Evolutionary conservation across 92 coral and sea anemone species (phyloP).

Genomic region (Phenganax stokvisi): DNA sequence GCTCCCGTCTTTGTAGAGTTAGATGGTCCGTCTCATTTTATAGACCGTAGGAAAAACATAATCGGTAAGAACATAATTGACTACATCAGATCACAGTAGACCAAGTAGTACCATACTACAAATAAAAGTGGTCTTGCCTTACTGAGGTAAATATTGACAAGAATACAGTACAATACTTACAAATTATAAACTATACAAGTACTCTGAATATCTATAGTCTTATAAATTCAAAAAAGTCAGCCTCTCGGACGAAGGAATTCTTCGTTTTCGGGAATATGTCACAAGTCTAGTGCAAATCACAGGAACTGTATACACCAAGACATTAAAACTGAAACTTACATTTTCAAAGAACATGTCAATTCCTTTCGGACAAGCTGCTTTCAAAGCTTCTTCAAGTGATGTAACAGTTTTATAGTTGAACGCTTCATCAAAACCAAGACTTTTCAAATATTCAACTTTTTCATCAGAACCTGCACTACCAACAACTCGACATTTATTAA

Average conservation of each 20-base stretch:
- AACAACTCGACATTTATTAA: constrained; percentile 53
- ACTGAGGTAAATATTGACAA: no score
- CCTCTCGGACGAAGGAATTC: background rate
- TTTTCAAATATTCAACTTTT: constrained; percentile 50
- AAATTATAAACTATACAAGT: no score
- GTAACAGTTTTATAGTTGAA: constrained; percentile 53
- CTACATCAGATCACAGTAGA: no score
- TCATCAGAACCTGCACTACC: constrained; percentile 56
- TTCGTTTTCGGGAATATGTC: background rate
- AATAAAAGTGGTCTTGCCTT: no score
- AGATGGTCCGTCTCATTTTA: no score
- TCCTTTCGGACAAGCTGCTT: constrained; percentile 47
- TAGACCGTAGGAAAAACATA: no score
- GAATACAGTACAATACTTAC: no score
- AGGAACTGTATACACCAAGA: background rate
- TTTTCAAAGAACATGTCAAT: constrained; percentile 57
- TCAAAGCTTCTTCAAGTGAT: constrained; percentile 48
- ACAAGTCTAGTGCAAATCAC: background rate
- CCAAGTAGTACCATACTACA: no score
- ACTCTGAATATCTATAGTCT: no score
- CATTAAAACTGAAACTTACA: constrained; percentile 26
- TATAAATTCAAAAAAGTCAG: no score
- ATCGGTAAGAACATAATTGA: no score
- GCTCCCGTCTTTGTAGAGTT: no score
- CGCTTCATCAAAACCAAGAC: constrained; percentile 52